phyloP scores from a whole-genome alignment of 2,113 vertebrate genomes.

The Bos javanicus region DNA sequence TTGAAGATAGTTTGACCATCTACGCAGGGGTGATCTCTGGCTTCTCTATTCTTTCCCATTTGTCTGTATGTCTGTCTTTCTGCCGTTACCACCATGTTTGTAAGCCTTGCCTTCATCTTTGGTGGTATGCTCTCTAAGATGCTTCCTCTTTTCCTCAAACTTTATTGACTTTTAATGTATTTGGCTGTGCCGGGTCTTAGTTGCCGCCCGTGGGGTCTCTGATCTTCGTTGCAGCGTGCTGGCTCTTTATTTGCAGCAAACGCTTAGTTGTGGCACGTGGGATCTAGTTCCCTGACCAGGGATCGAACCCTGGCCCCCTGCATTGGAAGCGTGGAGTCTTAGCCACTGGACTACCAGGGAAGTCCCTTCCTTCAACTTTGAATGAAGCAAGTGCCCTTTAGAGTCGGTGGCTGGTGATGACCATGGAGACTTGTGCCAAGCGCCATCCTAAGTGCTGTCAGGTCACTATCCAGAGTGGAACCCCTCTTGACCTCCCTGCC shows the following conservation, averaged over 20 bases:
- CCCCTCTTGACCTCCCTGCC: background rate
- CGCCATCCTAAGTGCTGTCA: fast-evolving
- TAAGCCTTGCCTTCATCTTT: background rate
- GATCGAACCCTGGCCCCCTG: background rate
- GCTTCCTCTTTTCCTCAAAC: background rate
- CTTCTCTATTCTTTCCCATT: fast-evolving
- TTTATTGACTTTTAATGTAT: fast-evolving
- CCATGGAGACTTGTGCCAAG: fast-evolving
- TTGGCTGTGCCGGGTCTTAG: background rate
- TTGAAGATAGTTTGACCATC: fast-evolving
- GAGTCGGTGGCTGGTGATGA: background rate
- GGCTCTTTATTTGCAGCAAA: background rate
- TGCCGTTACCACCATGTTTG: fast-evolving
- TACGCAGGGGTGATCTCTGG: fast-evolving
- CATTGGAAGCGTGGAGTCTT: background rate
- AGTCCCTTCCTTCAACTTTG: background rate
- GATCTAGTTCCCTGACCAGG: background rate
- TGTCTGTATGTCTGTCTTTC: background rate
- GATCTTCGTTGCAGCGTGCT: fast-evolving
- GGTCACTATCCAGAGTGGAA: fast-evolving
- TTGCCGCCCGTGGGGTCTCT: fast-evolving
- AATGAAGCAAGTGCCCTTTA: background rate
- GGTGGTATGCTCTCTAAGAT: fast-evolving
- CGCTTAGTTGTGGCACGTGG: background rate
- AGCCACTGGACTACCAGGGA: background rate